Conservation (phyloP, 92 coral and sea anemone genomes). For the Phymanthus crucifer region DNA sequence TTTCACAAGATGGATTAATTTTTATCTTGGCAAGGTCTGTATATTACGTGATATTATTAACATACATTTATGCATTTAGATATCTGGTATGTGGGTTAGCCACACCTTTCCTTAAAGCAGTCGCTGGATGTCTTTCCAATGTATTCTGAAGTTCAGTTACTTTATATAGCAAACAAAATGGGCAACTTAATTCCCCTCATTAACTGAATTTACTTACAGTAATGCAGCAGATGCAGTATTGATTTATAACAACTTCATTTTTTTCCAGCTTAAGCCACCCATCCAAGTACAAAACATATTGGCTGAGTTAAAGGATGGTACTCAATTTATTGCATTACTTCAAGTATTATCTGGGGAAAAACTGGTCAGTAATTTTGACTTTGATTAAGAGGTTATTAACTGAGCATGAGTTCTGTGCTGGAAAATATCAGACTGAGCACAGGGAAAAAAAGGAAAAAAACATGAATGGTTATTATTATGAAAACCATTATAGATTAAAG, state of each 20-base stretch:
- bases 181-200: too few species aligned
- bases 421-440: too few species aligned
- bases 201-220: too few species aligned
- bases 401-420: too few species aligned
- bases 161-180: too few species aligned
- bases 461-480: too few species aligned
- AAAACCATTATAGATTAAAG: too few species aligned
- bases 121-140: too few species aligned
- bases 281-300: slow-evolving; percentile 51
- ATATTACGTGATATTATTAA: background rate
- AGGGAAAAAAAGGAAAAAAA: too few species aligned
- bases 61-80: background rate
- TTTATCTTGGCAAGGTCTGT: slow-evolving; percentile 67
- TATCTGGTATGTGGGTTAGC: background rate
- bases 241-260: background rate
- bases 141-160: too few species aligned
- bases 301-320: slow-evolving; percentile 81
- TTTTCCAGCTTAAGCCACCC: slow-evolving; percentile 68
- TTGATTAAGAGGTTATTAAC: too few species aligned
- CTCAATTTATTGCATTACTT: slow-evolving; percentile 62
- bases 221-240: too few species aligned
- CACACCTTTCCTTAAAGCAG: background rate
- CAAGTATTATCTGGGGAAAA: slow-evolving; percentile 79
- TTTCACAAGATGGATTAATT: slow-evolving; percentile 82
- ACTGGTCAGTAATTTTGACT: slow-evolving; percentile 58